These are phyloP conservation scores for Ptiloglossa arizonensis DNA, from an alignment of 1,140 invertebrate species.

Conservation along the genomic window DNA sequence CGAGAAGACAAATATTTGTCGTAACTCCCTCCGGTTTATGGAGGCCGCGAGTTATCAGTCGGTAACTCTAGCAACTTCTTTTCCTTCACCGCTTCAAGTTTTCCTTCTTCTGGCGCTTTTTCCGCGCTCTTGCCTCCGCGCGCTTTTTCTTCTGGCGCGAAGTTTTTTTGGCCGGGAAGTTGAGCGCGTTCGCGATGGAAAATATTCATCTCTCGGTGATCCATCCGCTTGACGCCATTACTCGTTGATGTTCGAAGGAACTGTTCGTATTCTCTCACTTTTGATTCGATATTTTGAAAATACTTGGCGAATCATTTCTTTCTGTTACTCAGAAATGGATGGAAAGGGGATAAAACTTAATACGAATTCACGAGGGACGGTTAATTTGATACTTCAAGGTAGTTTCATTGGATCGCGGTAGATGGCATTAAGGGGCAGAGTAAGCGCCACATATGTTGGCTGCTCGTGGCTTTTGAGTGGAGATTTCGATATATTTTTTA, in stretches of 20 bases:
- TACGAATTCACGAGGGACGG: no score
- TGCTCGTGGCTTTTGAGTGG: no score
- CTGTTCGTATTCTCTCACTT: neutral
- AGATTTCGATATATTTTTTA: no score
- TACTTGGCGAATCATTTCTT: no score
- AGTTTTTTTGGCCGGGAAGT: neutral
- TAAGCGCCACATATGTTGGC: no score
- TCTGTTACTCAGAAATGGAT: no score
- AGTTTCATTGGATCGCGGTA: no score
- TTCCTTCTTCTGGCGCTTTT: constrained; percentile 3
- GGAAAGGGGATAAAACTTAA: no score
- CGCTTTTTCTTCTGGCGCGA: constrained; percentile 5
- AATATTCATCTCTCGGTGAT: neutral
- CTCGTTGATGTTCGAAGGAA: neutral
- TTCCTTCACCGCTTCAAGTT: constrained; percentile 24
- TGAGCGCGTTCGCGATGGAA: neutral
- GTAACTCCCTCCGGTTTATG: constrained; percentile 47
- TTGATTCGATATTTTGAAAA: no score
- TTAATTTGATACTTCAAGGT: no score
- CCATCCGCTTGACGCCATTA: no score
- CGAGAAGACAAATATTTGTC: constrained; percentile 64
- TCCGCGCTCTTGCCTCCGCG: neutral
- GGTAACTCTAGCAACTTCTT: constrained; percentile 47
- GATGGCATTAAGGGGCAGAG: no score
- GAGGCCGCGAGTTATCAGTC: constrained; percentile 52